Base-by-base conservation (phyloP, 2,113 vertebrate species). In the Pogonocichla stellata region DNA sequence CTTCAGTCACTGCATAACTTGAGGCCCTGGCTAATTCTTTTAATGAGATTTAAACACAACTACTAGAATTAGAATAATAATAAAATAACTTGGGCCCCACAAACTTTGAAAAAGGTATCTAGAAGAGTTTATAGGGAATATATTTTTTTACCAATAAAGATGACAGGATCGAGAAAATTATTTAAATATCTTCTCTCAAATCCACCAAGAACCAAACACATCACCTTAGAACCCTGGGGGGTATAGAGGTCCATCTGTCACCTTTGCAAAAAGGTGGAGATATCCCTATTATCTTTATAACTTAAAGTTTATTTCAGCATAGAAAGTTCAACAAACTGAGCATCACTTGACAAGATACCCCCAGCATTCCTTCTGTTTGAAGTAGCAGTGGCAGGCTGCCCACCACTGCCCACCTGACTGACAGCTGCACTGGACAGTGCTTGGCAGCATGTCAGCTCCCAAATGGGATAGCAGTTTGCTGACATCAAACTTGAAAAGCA, bases 401-500 rank as follows among this genome's bases (percentile, higher is more conserved):
- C 70, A 50, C n/a, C 10, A 24, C 5, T 45, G 36, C 75, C 26
- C 50, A 64, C 24, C 43, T 57, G 71, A 19, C 18, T 53, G 26
- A 12, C 45, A 86, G 75, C 53, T 47, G 29, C 40, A 38, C 64
- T 26, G 24, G 29, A 45, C 54, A 78, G 1, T 8, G 31, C 38
- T 33, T 40, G 26, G 45, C 81, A 82, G 29, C 54, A 17, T 1
- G 4, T n/a, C 38, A 50, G 33, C 62, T 77, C 36, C 47, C 47
- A 40, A 29, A 61, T 9, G 29, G 23, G 26, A 45, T 0, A 65
- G 29, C 29, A 54, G 7, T n/a, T 0, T 75, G 36, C n/a, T 65
- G 31, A 53, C n/a, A 64, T 14, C 22, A 43, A 60, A 48, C 6
- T 40, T 23, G 4, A 73, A 88, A 57, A 72, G 6, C 45, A 79